Base-by-base conservation (phyloP, 2,888 invertebrate species). In the Idaea straminata region DNA sequence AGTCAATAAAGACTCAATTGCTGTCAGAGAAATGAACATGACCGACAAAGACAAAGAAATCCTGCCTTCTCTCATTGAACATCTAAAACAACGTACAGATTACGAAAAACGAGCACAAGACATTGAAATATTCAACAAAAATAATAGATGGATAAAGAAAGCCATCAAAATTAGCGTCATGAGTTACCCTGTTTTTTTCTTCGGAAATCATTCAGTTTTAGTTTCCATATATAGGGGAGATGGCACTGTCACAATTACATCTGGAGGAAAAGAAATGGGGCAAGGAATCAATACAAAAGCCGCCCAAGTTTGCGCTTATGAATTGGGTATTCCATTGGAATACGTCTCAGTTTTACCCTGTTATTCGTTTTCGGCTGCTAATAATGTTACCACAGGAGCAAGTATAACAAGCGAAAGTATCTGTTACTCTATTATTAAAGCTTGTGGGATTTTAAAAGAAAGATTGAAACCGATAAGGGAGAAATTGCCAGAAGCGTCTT, bases 201-300 rank as follows among this genome's bases (percentile, higher is more conserved):
- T 84, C 62, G 95, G 95, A 0, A 94, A 94, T 61, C 95, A 92
- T 73, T 90, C 94, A 59, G 94, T 94, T 0, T 82, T 94, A 68
- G 94, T 96, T 0, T 93, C 95, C 0, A 94, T 97, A 69, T 96
- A 95, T 77, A 94, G 95, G 66, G 92, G 94, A 0, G 95, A 96
- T 81, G 96, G 95, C 0, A 94, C 95, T 1, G 96, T 97, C 0
- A 94, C 95, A 0, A 87, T 97, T 0, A 88, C 94, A 0, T 95
- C 96, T 65, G 95, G 95, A 5, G 96, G 96, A 0, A 89, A 95
- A 61, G 96, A 96, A 86, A 94, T 95, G 88, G 97, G 97, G 0
- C 97, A 97, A 91, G 97, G 97, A 0, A 92, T 96, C 57, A 96
- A 97, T 71, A 97, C 97, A 0, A 97, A 97, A 93, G 95, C 93